Conservation (phyloP, 2,888 invertebrate species). For the Phlogophora meticulosa region DNA sequence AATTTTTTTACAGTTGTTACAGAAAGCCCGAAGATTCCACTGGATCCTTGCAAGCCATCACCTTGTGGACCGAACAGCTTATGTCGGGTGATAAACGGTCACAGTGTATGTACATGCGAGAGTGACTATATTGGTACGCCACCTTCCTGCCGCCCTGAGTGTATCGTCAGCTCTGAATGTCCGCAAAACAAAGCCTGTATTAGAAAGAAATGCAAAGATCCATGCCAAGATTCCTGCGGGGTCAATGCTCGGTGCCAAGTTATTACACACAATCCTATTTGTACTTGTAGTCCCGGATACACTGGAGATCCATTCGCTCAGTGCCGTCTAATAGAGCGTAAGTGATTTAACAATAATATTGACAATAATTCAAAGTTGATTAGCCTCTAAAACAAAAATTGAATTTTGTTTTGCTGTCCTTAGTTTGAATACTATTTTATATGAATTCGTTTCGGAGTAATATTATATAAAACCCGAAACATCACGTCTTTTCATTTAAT, state of each 20-base stretch:
- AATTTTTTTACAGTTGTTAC: slow-evolving; percentile 68
- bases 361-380: no score
- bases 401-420: no score
- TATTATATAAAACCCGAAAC: no score
- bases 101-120: slow-evolving; percentile 95
- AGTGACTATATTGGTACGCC: slow-evolving; percentile 94
- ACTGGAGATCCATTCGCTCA: slow-evolving; percentile 95
- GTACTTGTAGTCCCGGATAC: slow-evolving; percentile 95
- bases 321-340: slow-evolving; percentile 93
- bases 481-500: no score
- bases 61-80: slow-evolving; percentile 96
- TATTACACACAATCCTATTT: slow-evolving; percentile 96
- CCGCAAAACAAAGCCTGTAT: slow-evolving; percentile 95
- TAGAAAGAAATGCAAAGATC: slow-evolving; percentile 95
- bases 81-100: slow-evolving; percentile 94
- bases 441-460: no score
- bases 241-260: slow-evolving; percentile 95
- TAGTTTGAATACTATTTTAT: no score
- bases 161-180: slow-evolving; percentile 96
- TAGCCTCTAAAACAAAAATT: no score
- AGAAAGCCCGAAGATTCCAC: slow-evolving; percentile 74
- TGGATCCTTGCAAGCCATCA: slow-evolving; percentile 94
- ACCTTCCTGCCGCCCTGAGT: slow-evolving; percentile 95
- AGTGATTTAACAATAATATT: slow-evolving; percentile 54
- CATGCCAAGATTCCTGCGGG: slow-evolving; percentile 96